These are phyloP conservation scores for Nestor notabilis DNA, from an alignment of 2,113 vertebrate species.

Conservation along the genomic window DNA sequence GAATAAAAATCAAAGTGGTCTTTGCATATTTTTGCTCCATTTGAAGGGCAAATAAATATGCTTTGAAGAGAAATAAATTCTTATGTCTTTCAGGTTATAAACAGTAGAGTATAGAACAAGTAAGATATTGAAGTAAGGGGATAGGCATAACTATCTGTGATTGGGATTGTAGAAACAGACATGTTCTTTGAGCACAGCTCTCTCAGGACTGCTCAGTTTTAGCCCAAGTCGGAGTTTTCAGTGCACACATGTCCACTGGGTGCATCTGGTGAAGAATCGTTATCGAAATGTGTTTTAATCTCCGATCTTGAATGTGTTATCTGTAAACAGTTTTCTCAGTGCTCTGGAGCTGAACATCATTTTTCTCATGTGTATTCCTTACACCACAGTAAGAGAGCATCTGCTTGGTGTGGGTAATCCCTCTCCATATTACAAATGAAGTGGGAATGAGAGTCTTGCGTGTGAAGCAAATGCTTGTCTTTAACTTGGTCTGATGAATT, in stretches of 20 bases:
- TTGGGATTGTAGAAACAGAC: not conserved
- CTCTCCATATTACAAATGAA: not conserved
- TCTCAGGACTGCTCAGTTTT: not conserved
- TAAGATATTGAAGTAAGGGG: not conserved
- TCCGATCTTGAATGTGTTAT: not conserved
- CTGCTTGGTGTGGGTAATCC: not conserved
- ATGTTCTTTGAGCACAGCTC: not conserved
- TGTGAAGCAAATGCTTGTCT: not conserved
- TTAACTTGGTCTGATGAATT: not conserved
- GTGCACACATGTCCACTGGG: not conserved
- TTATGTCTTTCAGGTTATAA: not conserved
- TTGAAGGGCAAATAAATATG: not conserved
- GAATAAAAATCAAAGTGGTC: slow-evolving; percentile 30
- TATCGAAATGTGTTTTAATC: not conserved
- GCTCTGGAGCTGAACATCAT: not conserved
- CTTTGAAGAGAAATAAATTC: not conserved
- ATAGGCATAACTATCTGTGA: not conserved
- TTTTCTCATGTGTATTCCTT: not conserved
- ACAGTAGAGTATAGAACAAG: not conserved
- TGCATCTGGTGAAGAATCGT: not conserved
- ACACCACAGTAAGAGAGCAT: not conserved
- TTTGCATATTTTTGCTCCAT: slow-evolving; percentile 14
- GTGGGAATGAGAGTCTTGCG: not conserved
- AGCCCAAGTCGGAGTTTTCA: not conserved
- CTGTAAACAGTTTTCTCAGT: not conserved